A percentile compares a stretch with the other conserved stretches of the same genome.
Evolutionary conservation across 2,797 vertebrate species (phyloP).

Genomic region (Eurystomus glaucurus): DNA sequence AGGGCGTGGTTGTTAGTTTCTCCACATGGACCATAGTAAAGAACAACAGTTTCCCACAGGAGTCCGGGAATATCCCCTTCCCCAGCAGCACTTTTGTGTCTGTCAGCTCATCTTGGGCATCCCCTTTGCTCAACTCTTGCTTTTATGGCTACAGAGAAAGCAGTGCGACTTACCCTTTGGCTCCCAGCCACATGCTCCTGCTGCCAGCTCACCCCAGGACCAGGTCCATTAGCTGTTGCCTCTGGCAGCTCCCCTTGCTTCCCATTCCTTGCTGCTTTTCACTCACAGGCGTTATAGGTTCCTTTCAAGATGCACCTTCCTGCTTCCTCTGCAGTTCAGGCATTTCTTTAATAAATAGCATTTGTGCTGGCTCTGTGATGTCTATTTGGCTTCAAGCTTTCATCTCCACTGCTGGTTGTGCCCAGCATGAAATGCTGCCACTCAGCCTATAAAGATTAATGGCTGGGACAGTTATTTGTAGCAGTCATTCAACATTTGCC

Average conservation of each 20-base stretch:
- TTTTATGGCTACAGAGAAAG: slow-evolving; percentile 7
- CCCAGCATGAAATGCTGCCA: slow-evolving; percentile 23
- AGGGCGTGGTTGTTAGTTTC: not conserved
- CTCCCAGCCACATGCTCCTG: not conserved
- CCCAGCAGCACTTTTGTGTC: not conserved
- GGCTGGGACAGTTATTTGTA: slow-evolving; percentile 36
- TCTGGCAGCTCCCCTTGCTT: slow-evolving; percentile 33
- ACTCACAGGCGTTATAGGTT: slow-evolving; percentile 33
- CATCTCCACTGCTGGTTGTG: slow-evolving; percentile 39
- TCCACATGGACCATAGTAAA: not conserved
- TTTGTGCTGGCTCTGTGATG: slow-evolving; percentile 37
- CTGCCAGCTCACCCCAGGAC: slow-evolving; percentile 22
- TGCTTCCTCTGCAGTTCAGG: slow-evolving; percentile 57
- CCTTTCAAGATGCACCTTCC: slow-evolving; percentile 62
- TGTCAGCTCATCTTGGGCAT: not conserved
- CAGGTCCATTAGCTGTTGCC: slow-evolving; percentile 42
- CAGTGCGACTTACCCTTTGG: not conserved
- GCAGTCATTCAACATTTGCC: not conserved
- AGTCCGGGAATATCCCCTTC: not conserved
- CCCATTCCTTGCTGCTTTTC: slow-evolving; percentile 7
- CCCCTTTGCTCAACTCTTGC: not conserved
- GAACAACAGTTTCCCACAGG: not conserved
- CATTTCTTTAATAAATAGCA: slow-evolving; percentile 62
- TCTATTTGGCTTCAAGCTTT: slow-evolving; percentile 43
- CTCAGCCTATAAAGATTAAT: slow-evolving; percentile 22